Evolutionary conservation across 2,113 vertebrate genomes (phyloP).

Genomic region (Amphiprion ocellaris): DNA sequence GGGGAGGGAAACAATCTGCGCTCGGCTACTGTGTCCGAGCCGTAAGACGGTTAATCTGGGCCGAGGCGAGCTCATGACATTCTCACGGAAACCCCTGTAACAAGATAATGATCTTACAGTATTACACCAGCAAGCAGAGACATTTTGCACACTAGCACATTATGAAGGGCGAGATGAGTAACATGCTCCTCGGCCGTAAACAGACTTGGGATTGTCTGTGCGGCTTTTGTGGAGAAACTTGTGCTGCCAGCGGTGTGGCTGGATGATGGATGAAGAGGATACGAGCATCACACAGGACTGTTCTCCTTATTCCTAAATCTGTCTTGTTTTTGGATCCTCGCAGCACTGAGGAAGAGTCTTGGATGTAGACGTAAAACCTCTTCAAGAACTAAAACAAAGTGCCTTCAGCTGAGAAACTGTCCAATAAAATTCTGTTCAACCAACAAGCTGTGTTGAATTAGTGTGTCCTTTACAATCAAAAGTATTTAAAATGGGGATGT

Average conservation of each 20-base stretch:
- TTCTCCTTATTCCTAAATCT: no score
- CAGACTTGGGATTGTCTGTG: constrained; percentile 32
- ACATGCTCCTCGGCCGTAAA: constrained; percentile 19
- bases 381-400: no score
- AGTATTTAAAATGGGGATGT: no score
- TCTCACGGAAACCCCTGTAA: constrained; percentile 77
- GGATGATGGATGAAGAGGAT: neutral
- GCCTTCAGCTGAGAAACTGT: no score
- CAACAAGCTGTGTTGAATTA: no score
- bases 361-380: no score
- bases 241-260: neutral
- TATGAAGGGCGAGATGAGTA: constrained; percentile 41
- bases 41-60: constrained; percentile 62
- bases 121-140: constrained; percentile 67
- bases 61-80: constrained; percentile 63
- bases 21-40: constrained; percentile 72
- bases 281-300: neutral
- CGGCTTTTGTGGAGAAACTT: constrained; percentile 6
- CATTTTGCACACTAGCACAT: constrained; percentile 75
- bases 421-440: no score
- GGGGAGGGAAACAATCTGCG: constrained; percentile 56
- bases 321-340: no score
- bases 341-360: no score
- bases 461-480: no score
- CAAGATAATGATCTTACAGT: constrained; percentile 79